Evolutionary conservation across 2,113 vertebrate species (phyloP).

Genomic region (Vicugna pacos): DNA sequence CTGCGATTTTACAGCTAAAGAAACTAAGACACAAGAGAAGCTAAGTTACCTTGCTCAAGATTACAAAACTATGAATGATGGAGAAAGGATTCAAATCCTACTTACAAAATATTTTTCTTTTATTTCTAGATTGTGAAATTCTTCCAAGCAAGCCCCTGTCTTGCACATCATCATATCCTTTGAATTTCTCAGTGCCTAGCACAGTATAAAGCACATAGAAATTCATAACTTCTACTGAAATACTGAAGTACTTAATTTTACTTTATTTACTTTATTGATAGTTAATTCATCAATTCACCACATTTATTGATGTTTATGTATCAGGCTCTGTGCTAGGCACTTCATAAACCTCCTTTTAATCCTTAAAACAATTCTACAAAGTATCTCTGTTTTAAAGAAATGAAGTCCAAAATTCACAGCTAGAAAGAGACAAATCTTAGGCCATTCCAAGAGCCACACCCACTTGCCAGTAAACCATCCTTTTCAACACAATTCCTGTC

Average conservation of each 20-base stretch:
- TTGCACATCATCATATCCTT: neutral
- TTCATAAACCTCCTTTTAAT: neutral
- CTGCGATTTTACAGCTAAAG: neutral
- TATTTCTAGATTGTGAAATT: neutral
- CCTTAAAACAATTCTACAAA: neutral
- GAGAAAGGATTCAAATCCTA: neutral
- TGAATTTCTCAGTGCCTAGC: neutral
- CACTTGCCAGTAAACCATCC: neutral
- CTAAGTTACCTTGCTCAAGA: neutral
- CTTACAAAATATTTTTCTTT: neutral
- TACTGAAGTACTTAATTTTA: neutral
- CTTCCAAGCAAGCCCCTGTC: neutral
- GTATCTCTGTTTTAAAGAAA: neutral
- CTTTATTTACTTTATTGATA: neutral
- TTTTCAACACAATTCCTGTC: neutral
- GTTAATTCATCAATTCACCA: neutral
- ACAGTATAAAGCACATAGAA: neutral
- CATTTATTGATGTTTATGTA: neutral
- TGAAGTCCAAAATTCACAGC: neutral
- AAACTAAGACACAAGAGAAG: neutral
- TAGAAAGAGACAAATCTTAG: conserved; percentile 48
- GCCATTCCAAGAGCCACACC: neutral
- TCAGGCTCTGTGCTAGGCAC: neutral
- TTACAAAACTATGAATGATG: neutral
- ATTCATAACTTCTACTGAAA: neutral